Percentiles rank a stretch among this genome's conserved stretches.
Conservation (phyloP, 2,888 invertebrate genomes). For the Synergus laeviventris region DNA sequence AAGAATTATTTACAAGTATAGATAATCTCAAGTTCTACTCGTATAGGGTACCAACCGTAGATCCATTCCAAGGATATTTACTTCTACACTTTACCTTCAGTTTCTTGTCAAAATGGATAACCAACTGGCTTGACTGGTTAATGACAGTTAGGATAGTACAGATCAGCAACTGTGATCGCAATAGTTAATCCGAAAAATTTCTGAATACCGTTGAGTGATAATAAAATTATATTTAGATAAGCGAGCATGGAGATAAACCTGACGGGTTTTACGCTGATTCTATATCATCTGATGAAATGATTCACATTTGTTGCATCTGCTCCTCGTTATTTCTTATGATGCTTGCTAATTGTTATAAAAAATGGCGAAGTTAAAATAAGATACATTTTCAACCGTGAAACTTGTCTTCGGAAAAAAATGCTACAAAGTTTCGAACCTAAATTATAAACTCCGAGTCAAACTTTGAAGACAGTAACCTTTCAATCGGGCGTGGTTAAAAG, state of each 20-base stretch:
- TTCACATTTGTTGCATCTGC: background rate
- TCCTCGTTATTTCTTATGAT: background rate
- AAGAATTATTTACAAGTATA: background rate
- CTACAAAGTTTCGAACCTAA: background rate
- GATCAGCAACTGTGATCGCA: constrained; percentile 3
- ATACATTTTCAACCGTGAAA: background rate
- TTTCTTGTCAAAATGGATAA: constrained; percentile 16
- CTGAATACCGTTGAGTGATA: constrained; percentile 10
- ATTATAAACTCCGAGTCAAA: background rate
- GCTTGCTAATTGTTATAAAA: background rate
- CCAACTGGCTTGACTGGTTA: constrained; percentile 6
- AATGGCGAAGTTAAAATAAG: background rate
- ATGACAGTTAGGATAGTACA: background rate
- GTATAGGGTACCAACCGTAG: background rate
- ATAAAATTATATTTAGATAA: constrained; percentile 18
- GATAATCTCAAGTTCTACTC: background rate
- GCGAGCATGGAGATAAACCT: background rate
- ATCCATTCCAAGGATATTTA: background rate
- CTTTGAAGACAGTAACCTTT: constrained; percentile 19
- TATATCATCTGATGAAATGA: background rate
- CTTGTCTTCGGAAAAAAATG: background rate
- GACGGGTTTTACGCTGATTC: background rate
- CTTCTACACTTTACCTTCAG: background rate
- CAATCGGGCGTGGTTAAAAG: constrained; percentile 27
- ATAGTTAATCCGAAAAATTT: background rate